Evolutionary conservation across 1,140 invertebrate genomes (phyloP), one percentile per base, ranked within the genome.

Genomic region (Asobara japonica): DNA sequence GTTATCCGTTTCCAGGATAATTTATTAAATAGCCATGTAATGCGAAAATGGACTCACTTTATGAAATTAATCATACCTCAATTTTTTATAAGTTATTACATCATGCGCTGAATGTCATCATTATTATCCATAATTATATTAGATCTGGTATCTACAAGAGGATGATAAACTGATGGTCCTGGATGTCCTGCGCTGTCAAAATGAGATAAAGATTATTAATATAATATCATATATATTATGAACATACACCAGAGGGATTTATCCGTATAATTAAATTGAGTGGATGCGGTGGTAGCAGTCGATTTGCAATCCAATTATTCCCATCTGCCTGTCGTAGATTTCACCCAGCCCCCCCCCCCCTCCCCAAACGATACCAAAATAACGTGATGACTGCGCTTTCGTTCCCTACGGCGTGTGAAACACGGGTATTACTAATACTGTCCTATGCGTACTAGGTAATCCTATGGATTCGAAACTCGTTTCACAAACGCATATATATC

Each of bases 291-390:
- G 11, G 60, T 30, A 51, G 29, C 29, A 33, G 38, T 71, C 69
- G 41, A 78, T 75, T 64, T 69, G 69, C 70, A 48, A 71, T 72
- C 33, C 72, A 76, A 78, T 77, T 74, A 78, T 68, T 68, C 30
- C 22, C 45, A 60, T 73, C 64, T 48, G 30, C 66, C n/a, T n/a
- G 36, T 41, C 20, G 36, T 41, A 41, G 69, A 61, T 74, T 69
- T 72, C 71, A 30, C 73, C n/a, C n/a, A n/a, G n/a, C n/a, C n/a
- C n/a, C n/a, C n/a, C n/a, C n/a, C n/a, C n/a, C n/a, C n/a, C n/a
- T n/a, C n/a, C 36, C 18, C 16, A 27, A 22, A 22, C 51, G 51
- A 56, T 56, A 25, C 73, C 61, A 31, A 60, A 65, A 65, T 73
- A 64, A 38, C 66, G 31, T 56, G 38, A 71, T 31, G 69, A 20